Conservation (phyloP, 2,797 vertebrate species). For the Tiaroga cobitis region DNA sequence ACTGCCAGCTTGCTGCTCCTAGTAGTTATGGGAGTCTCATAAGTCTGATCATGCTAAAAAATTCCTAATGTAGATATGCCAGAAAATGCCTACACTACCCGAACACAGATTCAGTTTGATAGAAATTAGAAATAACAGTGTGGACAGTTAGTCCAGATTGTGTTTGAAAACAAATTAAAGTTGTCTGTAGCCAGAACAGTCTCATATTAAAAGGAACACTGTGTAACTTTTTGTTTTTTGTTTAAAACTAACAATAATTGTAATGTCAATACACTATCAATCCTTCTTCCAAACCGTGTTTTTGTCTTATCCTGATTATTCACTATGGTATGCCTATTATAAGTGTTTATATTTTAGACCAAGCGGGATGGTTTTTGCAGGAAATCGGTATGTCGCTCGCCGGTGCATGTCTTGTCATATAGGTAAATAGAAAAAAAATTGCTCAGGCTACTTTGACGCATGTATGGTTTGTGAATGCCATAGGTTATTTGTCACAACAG, state of each 20-base stretch:
- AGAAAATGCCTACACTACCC: neutral
- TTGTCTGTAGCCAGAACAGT: neutral
- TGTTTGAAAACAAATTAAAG: slow-evolving; percentile 15
- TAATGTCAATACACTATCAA: neutral
- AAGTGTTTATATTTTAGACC: too few relatives aligned
- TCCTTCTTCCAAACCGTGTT: neutral
- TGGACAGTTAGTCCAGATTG: neutral
- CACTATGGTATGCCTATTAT: too few relatives aligned
- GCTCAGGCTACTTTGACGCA: too few relatives aligned
- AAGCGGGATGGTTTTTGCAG: too few relatives aligned
- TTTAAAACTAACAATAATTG: neutral
- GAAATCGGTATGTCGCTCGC: too few relatives aligned
- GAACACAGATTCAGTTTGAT: neutral
- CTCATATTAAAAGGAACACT: neutral
- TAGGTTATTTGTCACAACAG: too few relatives aligned
- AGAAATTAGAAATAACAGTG: neutral
- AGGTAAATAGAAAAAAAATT: too few relatives aligned
- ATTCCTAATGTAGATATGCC: neutral
- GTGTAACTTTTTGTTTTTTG: neutral
- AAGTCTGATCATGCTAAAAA: neutral
- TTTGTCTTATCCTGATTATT: neutral
- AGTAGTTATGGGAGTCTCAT: neutral
- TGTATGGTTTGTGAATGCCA: too few relatives aligned
- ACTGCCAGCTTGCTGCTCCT: slow-evolving; percentile 9
- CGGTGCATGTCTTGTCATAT: too few relatives aligned